phyloP scores from a whole-genome alignment of 2,113 vertebrate species.

The Prietella phreatophila region DNA sequence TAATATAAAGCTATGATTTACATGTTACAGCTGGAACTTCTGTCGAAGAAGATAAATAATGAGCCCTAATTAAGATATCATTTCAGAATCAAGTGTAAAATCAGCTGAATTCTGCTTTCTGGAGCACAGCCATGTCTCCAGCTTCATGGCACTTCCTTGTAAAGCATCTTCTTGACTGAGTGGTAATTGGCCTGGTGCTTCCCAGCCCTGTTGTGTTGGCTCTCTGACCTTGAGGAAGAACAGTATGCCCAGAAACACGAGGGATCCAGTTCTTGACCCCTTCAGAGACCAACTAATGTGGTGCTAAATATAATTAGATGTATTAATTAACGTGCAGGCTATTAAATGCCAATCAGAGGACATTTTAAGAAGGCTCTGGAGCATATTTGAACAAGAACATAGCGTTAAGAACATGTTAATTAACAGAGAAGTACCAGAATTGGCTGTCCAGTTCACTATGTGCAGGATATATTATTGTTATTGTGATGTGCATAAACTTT shows the following conservation, averaged over 20 bases:
- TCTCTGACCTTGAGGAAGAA: slow-evolving; percentile 19
- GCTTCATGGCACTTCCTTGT: slow-evolving; percentile 3
- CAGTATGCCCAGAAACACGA: neutral
- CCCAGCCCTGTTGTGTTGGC: neutral
- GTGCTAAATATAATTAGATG: slow-evolving; percentile 1
- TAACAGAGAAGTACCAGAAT: neutral
- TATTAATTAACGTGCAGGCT: slow-evolving; percentile 13
- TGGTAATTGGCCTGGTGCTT: slow-evolving; percentile 7
- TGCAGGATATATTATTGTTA: neutral
- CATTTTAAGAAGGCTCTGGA: slow-evolving; percentile 3
- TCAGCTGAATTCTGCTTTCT: neutral
- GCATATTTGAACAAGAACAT: neutral
- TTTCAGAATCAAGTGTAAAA: neutral
- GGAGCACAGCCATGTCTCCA: slow-evolving; percentile 17
- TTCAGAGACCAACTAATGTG: neutral
- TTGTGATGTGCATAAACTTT: neutral
- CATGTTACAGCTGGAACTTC: neutral
- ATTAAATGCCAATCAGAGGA: slow-evolving; percentile 1
- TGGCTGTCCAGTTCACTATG: neutral
- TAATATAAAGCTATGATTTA: neutral
- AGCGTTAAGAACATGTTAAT: neutral
- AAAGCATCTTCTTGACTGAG: slow-evolving; percentile 8
- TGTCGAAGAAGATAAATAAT: neutral
- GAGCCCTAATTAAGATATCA: neutral
- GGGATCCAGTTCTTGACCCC: neutral